These are phyloP conservation scores for Trachelus tabidus DNA, from an alignment of 2,888 invertebrate species.

Conservation along the genomic window DNA sequence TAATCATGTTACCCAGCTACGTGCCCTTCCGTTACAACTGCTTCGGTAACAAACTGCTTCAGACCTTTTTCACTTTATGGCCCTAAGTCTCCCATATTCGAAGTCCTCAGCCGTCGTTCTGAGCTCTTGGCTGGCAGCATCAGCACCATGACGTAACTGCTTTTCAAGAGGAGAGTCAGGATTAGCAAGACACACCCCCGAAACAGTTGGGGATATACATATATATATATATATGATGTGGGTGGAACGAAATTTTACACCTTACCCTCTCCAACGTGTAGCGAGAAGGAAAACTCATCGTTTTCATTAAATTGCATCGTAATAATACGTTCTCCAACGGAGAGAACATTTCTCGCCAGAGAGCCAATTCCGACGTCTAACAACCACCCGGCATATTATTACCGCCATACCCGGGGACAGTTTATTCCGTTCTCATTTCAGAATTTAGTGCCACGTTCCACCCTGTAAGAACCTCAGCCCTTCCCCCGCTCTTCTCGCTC, in stretches of 20 bases:
- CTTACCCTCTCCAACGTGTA: neutral
- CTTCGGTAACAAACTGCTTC: constrained; percentile 57
- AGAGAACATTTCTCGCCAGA: constrained; percentile 34
- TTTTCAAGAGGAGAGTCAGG: neutral
- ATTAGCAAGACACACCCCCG: neutral
- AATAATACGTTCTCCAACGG: constrained; percentile 37
- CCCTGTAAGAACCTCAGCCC: constrained; percentile 44
- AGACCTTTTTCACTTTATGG: constrained; percentile 31
- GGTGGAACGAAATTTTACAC: neutral
- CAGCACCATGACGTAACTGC: neutral
- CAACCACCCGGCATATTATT: constrained; percentile 51
- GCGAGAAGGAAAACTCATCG: constrained; percentile 15
- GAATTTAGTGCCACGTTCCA: constrained; percentile 51
- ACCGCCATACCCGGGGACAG: constrained; percentile 49
- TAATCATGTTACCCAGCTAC: constrained; percentile 60
- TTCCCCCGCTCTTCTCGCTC: neutral
- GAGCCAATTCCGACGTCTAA: constrained; percentile 40
- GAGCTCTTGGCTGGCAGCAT: neutral
- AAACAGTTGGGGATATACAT: neutral
- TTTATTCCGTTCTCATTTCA: constrained; percentile 61
- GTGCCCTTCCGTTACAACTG: constrained; percentile 64
- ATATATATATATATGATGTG: neutral
- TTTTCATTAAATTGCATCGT: constrained; percentile 45
- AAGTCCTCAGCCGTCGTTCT: neutral
- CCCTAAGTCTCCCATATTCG: neutral